phyloP scores from a whole-genome alignment of 1,140 invertebrate genomes.

The Eurosta solidaginis region DNA sequence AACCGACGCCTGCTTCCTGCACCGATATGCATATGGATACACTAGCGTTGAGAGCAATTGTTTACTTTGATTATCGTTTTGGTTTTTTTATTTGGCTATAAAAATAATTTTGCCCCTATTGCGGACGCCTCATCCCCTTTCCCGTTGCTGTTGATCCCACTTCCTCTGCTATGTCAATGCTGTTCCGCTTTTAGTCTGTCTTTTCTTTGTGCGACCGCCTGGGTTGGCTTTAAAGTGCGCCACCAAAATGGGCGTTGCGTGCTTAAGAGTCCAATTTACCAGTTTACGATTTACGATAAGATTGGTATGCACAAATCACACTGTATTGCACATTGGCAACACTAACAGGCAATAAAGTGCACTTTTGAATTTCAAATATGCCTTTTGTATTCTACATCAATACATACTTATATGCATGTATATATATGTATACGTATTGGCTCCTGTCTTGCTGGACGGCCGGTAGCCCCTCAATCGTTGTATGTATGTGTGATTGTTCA shows the following conservation, averaged over 20 bases:
- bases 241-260: not conserved
- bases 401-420: not conserved
- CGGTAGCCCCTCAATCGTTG: not conserved
- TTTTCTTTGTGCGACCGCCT: not conserved
- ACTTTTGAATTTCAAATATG: slow-evolving; percentile 32
- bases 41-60: not conserved
- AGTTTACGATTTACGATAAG: slow-evolving; percentile 24
- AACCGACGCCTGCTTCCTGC: no score
- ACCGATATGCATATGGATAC: not conserved
- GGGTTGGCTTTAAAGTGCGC: not conserved
- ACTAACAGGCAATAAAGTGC: slow-evolving; percentile 30
- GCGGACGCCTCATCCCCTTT: not conserved
- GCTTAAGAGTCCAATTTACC: slow-evolving; percentile 7
- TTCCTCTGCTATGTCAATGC: not conserved
- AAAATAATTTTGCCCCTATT: slow-evolving; percentile 2
- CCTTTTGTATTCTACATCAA: slow-evolving; percentile 14
- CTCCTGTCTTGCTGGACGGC: not conserved
- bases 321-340: slow-evolving; percentile 26
- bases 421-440: not conserved
- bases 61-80: not conserved
- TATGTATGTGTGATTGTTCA: not conserved
- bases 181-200: not conserved
- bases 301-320: slow-evolving; percentile 25
- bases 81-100: not conserved
- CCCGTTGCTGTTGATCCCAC: not conserved